Conservation (phyloP, 2,888 invertebrate genomes). For the Pristionchus exspectatus region DNA sequence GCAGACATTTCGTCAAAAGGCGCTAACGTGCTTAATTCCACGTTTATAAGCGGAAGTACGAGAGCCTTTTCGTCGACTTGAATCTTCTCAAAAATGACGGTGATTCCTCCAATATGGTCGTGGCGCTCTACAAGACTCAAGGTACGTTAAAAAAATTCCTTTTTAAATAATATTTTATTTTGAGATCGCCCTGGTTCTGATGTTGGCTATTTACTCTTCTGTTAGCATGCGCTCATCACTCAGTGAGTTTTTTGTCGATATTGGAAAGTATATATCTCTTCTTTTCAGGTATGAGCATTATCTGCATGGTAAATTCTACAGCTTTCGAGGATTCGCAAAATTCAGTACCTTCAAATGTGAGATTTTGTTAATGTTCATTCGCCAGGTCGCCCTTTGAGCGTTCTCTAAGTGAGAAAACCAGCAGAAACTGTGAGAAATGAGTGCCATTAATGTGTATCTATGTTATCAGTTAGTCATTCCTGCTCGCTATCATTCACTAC, state of each 20-base stretch:
- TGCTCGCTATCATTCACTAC: neutral
- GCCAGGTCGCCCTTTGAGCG: neutral
- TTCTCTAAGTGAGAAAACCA: neutral
- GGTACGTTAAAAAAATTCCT: no score
- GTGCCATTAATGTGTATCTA: neutral
- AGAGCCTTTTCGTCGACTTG: neutral
- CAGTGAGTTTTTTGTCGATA: neutral
- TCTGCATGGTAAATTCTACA: constrained; percentile 45
- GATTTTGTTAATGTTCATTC: neutral
- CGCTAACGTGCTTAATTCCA: neutral
- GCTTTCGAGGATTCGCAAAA: neutral
- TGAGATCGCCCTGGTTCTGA: neutral
- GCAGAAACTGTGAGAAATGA: neutral
- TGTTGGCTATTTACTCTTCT: neutral
- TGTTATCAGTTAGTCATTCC: neutral
- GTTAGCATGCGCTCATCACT: constrained; percentile 1
- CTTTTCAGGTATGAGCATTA: constrained; percentile 33
- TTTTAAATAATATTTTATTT: neutral
- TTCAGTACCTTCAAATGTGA: neutral
- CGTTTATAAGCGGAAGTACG: neutral
- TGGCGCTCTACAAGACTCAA: neutral
- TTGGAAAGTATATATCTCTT: no score
- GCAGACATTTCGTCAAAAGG: neutral
- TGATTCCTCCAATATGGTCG: neutral
- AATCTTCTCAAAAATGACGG: neutral